Evolutionary conservation across 1,140 invertebrate species (phyloP).

Genomic region (Drosophila sproati): DNA sequence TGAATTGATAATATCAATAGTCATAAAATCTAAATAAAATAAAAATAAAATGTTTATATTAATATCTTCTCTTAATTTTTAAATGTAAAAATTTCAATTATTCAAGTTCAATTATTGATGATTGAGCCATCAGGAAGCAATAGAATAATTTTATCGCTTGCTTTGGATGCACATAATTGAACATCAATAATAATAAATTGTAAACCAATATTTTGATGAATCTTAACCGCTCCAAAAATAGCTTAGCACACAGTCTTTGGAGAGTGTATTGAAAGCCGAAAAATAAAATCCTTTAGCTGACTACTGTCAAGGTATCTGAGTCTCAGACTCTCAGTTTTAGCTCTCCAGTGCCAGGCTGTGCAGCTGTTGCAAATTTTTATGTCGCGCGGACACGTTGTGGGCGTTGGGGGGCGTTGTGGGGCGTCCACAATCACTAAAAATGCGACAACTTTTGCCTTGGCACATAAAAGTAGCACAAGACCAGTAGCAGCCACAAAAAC

Average conservation of each 20-base stretch:
- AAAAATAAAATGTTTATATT: too few species aligned
- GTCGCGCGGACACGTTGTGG: slow-evolving; percentile 77
- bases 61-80: too few species aligned
- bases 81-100: too few species aligned
- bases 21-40: too few species aligned
- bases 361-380: slow-evolving; percentile 81
- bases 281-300: slow-evolving; percentile 72
- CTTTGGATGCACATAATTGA: too few species aligned
- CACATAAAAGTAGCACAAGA: slow-evolving; percentile 67
- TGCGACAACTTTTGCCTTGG: slow-evolving; percentile 78
- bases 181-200: too few species aligned
- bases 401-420: slow-evolving; percentile 27
- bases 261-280: slow-evolving; percentile 58
- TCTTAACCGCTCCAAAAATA: not conserved
- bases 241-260: not conserved
- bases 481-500: slow-evolving; percentile 13
- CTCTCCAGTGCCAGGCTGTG: slow-evolving; percentile 46
- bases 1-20: too few species aligned
- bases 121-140: too few species aligned
- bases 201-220: too few species aligned
- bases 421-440: slow-evolving; percentile 60
- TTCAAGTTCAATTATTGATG: too few species aligned
- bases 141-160: too few species aligned
- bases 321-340: slow-evolving; percentile 50
- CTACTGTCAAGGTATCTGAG: slow-evolving; percentile 73